Evolutionary conservation across 92 coral and sea anemone species (phyloP).

Genomic region (Phymanthus crucifer): DNA sequence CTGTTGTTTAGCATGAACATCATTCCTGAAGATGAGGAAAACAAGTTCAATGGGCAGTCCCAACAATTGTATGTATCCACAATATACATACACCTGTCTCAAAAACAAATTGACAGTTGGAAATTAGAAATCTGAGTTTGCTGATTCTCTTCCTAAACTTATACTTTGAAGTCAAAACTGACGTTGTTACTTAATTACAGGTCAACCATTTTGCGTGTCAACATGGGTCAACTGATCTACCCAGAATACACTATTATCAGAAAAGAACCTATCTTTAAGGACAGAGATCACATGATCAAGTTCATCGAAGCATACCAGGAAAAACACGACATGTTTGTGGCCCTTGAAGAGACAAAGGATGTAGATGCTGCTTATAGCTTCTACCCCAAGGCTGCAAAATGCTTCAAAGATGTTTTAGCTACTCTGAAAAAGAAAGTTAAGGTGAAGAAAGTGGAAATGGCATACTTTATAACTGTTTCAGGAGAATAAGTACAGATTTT

Average conservation of each 20-base stretch:
- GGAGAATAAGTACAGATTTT: too few relatives aligned
- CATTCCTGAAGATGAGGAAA: constrained; percentile 89
- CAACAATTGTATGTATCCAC: constrained; percentile 88
- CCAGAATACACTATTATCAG: constrained; percentile 72
- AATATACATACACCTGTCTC: background rate
- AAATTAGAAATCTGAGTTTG: too few relatives aligned
- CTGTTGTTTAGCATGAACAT: constrained; percentile 83
- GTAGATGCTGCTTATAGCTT: constrained; percentile 69
- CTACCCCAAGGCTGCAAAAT: constrained; percentile 59
- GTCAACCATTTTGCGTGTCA: constrained; percentile 74
- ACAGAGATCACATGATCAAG: constrained; percentile 66
- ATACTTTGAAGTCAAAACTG: too few relatives aligned
- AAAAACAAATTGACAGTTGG: background rate
- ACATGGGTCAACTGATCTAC: constrained; percentile 71
- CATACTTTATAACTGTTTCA: too few relatives aligned
- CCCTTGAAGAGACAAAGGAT: constrained; percentile 63
- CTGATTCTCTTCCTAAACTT: too few relatives aligned
- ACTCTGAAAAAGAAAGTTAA: constrained; percentile 23
- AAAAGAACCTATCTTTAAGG: constrained; percentile 58
- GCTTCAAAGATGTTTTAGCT: constrained; percentile 50
- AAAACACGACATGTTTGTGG: constrained; percentile 75
- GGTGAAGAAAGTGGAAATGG: background rate
- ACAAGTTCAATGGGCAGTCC: constrained; percentile 64
- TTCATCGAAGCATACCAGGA: constrained; percentile 80
- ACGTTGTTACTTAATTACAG: constrained; percentile 52